phyloP scores from a whole-genome alignment of 2,113 vertebrate species.

The Nanorana parkeri region DNA sequence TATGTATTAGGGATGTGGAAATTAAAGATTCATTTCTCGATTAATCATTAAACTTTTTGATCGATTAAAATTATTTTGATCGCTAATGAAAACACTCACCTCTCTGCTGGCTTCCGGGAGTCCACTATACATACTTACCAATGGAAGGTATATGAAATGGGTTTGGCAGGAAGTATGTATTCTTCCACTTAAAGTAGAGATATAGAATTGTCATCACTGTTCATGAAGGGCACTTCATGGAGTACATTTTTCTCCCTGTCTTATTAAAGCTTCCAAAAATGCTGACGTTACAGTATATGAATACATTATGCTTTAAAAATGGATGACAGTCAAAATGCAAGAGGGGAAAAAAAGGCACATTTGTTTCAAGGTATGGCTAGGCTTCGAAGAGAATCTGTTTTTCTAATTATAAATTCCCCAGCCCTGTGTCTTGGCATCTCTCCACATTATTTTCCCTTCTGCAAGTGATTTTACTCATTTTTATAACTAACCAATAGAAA shows the following conservation, averaged over 20 bases:
- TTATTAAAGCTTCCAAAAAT: constrained; percentile 63
- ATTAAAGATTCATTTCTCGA: no score
- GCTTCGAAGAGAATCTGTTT: constrained; percentile 10
- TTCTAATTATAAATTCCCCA: constrained; percentile 33
- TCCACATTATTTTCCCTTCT: constrained; percentile 15
- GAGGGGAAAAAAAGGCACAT: constrained; percentile 58
- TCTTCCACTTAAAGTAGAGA: constrained; percentile 55
- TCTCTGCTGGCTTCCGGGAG: no score
- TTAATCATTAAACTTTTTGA: no score
- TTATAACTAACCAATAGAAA: constrained; percentile 5
- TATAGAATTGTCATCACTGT: constrained; percentile 25
- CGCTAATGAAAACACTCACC: no score
- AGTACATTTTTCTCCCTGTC: constrained; percentile 42
- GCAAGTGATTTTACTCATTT: constrained; percentile 34
- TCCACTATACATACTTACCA: no score
- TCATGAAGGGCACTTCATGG: constrained; percentile 61
- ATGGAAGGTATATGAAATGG: no score
- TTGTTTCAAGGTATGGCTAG: constrained; percentile 19
- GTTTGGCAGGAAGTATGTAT: constrained; percentile 57
- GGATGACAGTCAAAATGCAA: constrained; percentile 54
- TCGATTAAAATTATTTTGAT: no score
- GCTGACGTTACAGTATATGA: constrained; percentile 47
- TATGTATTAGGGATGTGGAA: no score
- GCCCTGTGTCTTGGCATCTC: not conserved
- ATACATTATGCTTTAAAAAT: constrained; percentile 59